Evolutionary conservation across 2,888 invertebrate species (phyloP).

Genomic region (Diplolepis rosae): DNA sequence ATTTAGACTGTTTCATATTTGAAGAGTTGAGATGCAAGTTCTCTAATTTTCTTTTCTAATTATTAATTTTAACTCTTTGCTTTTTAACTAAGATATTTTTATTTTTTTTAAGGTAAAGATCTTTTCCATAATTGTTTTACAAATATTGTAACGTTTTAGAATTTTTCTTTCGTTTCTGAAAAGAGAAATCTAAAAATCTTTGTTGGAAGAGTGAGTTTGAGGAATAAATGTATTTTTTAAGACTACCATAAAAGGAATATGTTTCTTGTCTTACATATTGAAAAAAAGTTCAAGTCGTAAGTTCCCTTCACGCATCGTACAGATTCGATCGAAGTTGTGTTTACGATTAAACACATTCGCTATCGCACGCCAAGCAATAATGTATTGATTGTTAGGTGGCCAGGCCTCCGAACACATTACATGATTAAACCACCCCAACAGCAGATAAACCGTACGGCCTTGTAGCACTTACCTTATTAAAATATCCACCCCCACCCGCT

Average conservation of each 20-base stretch:
- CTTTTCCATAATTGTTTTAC: no score
- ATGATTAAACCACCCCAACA: conserved; percentile 72
- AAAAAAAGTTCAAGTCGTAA: conserved; percentile 17
- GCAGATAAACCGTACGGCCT: conserved; percentile 63
- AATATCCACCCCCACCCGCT: conserved; percentile 67
- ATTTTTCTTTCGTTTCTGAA: no score
- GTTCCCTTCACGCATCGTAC: conserved; percentile 28
- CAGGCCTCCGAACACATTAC: conserved; percentile 72
- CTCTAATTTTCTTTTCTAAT: no score
- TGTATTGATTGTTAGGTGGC: conserved; percentile 70
- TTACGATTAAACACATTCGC: conserved; percentile 65
- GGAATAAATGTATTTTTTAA: no score
- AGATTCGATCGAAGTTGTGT: conserved; percentile 39
- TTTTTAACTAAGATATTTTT: no score
- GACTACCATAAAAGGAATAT: not conserved
- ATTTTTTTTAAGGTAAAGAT: no score
- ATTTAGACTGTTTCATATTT: no score
- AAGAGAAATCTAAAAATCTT: no score
- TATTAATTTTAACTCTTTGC: no score
- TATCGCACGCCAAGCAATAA: conserved; percentile 69
- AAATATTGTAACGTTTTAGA: no score
- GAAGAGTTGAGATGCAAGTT: no score
- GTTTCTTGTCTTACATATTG: not conserved
- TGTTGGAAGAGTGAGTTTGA: no score
- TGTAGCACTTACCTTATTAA: conserved; percentile 74